Evolutionary conservation across 2,797 vertebrate species (phyloP).

Genomic region (Neoniphon sammara): DNA sequence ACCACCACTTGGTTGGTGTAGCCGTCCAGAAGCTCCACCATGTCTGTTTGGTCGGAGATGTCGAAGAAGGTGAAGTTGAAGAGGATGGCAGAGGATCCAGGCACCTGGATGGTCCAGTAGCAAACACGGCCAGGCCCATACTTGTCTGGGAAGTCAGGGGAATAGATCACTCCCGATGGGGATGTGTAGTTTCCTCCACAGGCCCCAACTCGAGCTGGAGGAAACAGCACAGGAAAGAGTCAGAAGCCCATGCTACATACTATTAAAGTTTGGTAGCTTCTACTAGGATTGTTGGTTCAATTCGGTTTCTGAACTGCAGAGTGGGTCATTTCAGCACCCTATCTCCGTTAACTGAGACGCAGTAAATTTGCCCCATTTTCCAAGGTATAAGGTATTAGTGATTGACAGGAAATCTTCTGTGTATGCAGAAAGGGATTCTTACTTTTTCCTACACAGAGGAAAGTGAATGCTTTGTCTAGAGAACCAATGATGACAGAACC

Average conservation of each 20-base stretch:
- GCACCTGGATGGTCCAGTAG: conserved; percentile 96
- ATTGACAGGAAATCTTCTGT: too few species aligned
- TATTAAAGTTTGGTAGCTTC: neutral
- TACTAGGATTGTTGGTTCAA: neutral
- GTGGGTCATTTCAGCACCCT: neutral
- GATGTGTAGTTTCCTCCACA: conserved; percentile 95
- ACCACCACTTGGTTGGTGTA: conserved; percentile 90
- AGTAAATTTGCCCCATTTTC: too few species aligned
- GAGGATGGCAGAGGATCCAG: conserved; percentile 87
- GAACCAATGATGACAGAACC: too few species aligned
- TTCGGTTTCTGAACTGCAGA: neutral
- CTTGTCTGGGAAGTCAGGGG: conserved; percentile 94
- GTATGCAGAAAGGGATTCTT: too few species aligned
- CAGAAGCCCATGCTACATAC: neutral
- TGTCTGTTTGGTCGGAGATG: conserved; percentile 94
- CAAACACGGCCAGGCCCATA: conserved; percentile 90
- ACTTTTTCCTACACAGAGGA: too few species aligned
- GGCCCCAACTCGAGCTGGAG: conserved; percentile 90
- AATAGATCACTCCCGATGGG: conserved; percentile 91
- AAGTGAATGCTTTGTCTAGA: too few species aligned
- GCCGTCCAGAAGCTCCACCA: conserved; percentile 95
- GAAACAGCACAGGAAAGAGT: conserved; percentile 30
- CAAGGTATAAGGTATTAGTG: too few species aligned
- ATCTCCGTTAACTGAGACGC: too few species aligned
- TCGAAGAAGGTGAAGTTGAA: conserved; percentile 96